These are phyloP conservation scores for Drosophila serrata DNA, from an alignment of 1,140 invertebrate species.

Conservation along the genomic window DNA sequence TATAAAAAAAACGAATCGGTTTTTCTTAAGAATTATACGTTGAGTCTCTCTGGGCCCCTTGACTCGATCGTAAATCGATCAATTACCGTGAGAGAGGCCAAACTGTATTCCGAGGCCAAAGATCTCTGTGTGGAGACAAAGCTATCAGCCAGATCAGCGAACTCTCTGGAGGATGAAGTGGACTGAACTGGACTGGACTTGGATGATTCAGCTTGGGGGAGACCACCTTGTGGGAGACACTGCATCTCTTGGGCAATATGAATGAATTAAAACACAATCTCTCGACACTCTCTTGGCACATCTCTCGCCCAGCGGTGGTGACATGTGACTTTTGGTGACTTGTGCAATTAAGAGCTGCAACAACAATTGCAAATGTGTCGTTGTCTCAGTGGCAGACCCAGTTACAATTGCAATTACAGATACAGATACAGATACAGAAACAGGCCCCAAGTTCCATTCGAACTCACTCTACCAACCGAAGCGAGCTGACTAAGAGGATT, in stretches of 20 bases:
- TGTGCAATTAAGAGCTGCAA: slow-evolving; percentile 48
- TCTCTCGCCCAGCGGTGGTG: slow-evolving; percentile 23
- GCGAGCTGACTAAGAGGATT: slow-evolving; percentile 49
- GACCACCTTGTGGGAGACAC: slow-evolving; percentile 34
- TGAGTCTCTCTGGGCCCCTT: slow-evolving; percentile 15
- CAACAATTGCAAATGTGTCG: slow-evolving; percentile 33
- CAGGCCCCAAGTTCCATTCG: slow-evolving; percentile 14
- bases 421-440: slow-evolving; percentile 5
- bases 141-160: slow-evolving; percentile 33
- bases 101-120: slow-evolving; percentile 35
- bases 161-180: slow-evolving; percentile 20
- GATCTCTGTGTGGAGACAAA: slow-evolving; percentile 17
- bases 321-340: slow-evolving; percentile 56
- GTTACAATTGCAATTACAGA: slow-evolving; percentile 23
- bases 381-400: slow-evolving; percentile 8
- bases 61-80: slow-evolving; percentile 40
- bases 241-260: slow-evolving; percentile 44
- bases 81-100: slow-evolving; percentile 44
- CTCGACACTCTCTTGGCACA: slow-evolving; percentile 21
- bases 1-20: slow-evolving; percentile 1
- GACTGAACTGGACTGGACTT: not conserved
- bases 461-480: slow-evolving; percentile 19
- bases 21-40: slow-evolving; percentile 7
- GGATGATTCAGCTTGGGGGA: slow-evolving; percentile 34
- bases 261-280: slow-evolving; percentile 33